Evolutionary conservation across 2,888 invertebrate species (phyloP).

Genomic region (Drosophila falleni): DNA sequence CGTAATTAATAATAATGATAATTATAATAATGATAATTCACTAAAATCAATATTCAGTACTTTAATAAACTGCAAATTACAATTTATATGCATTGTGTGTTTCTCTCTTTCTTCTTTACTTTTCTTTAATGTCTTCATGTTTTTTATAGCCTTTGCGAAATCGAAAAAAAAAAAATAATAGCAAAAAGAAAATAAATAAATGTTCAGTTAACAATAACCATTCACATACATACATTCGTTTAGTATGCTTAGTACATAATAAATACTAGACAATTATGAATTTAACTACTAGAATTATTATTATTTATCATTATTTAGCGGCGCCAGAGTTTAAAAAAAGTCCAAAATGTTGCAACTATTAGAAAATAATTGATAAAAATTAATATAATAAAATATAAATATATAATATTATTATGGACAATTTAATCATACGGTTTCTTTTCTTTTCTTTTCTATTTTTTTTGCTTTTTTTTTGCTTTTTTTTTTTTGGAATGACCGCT

Average conservation of each 20-base stretch:
- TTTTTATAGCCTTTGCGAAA: conserved; percentile 31
- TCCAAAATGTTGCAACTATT: conserved; percentile 48
- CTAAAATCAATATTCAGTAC: conserved; percentile 64
- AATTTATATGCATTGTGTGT: conserved; percentile 38
- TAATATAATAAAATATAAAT: conserved; percentile 15
- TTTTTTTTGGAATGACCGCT: conserved; percentile 67
- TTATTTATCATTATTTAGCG: conserved; percentile 30
- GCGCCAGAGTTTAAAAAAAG: conserved; percentile 34
- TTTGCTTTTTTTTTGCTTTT: conserved; percentile 23
- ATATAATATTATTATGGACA: conserved; percentile 11
- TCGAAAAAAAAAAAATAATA: conserved; percentile 24
- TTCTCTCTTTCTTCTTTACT: background rate
- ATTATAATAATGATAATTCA: conserved; percentile 30
- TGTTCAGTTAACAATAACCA: conserved; percentile 51
- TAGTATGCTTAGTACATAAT: conserved; percentile 27
- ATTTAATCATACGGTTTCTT: conserved; percentile 24
- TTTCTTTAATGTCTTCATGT: conserved; percentile 22
- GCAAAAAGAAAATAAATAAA: conserved; percentile 49
- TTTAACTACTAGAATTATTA: conserved; percentile 14
- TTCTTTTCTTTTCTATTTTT: conserved; percentile 20
- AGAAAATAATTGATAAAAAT: conserved; percentile 30
- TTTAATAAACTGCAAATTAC: conserved; percentile 54
- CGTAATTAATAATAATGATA: conserved; percentile 14
- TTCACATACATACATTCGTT: conserved; percentile 27
- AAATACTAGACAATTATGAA: conserved; percentile 49